Base-by-base conservation (phyloP, 2,888 invertebrate species). In the Ornithoptera alexandrae region DNA sequence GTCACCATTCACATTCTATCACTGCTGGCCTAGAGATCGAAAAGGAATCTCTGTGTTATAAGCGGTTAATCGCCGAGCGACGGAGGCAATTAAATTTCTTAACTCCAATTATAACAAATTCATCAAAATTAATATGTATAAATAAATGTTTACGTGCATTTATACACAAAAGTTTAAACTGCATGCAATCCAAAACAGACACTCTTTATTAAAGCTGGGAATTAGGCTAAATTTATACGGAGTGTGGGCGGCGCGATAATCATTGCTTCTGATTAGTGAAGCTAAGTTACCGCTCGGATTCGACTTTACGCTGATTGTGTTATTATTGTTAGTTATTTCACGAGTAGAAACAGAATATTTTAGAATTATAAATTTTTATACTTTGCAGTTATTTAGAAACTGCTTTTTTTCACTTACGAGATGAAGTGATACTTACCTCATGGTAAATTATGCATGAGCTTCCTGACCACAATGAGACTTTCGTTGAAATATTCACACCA, bases 221-320 rank as follows among this genome's bases (percentile, higher is more conserved):
- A 57, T 57, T 57, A 57, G 20, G 10, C 6, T 20, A 5, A 57
- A 57, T 57, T 57, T 57, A 57, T 20, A 6, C n/a, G 18, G 20
- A 57, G 57, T 57, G 20, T 22, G 20, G 57, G 57, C 20, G 20
- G 57, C 7, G n/a, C 18, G 20, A 57, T 57, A 57, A 57, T 57
- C 57, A 57, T 57, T 57, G 20, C 18, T 57, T 57, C 57, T 20
- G 57, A 20, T 57, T 57, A 57, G 12, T n/a, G 57, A 57, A 57
- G 5, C 20, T 57, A 57, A 57, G 10, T 57, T 57, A 57, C 20
- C n/a, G 57, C 57, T 20, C 18, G 57, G n/a, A 57, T 57, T n/a
- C 20, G 10, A 57, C n/a, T 57, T 20, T 57, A 7, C 20, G 2
- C 8, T 2, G 20, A 20, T 57, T 8, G 22, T 20, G 20, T 57